phyloP scores from a whole-genome alignment of 2,888 invertebrate species.

The Tridacna gigas region DNA sequence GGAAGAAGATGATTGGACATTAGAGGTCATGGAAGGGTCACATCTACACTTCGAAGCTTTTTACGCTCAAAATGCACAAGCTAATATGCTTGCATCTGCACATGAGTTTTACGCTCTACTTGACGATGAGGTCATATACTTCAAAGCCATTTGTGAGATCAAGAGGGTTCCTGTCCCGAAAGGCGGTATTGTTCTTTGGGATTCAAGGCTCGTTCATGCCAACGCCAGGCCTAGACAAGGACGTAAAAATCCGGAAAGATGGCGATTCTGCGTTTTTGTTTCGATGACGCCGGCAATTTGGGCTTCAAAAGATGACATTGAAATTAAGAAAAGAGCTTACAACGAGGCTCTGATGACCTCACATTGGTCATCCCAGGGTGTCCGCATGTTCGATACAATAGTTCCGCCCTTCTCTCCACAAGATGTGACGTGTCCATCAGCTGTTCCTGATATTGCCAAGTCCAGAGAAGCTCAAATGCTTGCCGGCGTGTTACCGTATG shows the following conservation, averaged over 20 bases:
- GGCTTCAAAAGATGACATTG: conserved; percentile 72
- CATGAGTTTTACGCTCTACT: conserved; percentile 54
- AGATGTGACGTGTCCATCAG: conserved; percentile 43
- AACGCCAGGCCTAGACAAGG: conserved; percentile 73
- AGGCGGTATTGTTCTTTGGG: conserved; percentile 74
- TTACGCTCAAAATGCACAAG: conserved; percentile 54
- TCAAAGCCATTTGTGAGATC: conserved; percentile 60
- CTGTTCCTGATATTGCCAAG: conserved; percentile 71
- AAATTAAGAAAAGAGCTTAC: conserved; percentile 71
- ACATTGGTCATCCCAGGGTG: conserved; percentile 78
- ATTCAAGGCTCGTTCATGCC: conserved; percentile 74
- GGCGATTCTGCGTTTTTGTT: conserved; percentile 78
- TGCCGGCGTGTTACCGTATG: conserved; percentile 63
- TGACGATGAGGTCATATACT: conserved; percentile 55
- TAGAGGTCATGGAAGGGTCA: conserved; percentile 72
- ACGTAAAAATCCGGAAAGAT: conserved; percentile 72
- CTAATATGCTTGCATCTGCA: conserved; percentile 42
- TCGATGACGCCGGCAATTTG: conserved; percentile 81
- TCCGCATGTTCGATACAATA: conserved; percentile 55
- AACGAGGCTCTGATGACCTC: conserved; percentile 67
- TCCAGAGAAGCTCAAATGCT: conserved; percentile 67
- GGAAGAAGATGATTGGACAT: conserved; percentile 71
- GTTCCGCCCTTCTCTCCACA: conserved; percentile 31
- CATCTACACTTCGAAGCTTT: conserved; percentile 67
- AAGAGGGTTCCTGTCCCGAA: conserved; percentile 76